Evolutionary conservation across 2,888 invertebrate species (phyloP), one percentile per base, ranked within the genome.

Genomic region (Caenorhabditis virilis): DNA sequence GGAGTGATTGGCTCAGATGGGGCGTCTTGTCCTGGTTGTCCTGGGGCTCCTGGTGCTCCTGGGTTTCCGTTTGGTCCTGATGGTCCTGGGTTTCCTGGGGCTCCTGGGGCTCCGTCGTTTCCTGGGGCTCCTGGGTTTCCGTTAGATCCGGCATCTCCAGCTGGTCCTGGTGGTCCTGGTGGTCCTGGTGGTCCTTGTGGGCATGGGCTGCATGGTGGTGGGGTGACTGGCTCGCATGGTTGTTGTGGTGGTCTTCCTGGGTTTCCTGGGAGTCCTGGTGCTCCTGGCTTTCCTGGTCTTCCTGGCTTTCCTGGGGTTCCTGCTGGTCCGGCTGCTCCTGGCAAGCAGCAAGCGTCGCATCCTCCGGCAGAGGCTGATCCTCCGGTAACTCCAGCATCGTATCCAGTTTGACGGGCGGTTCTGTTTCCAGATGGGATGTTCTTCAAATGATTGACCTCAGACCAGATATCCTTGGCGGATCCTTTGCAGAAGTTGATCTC

Each of bases 331-430:
- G 72, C 58, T 46, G 72, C 68, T 59, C 72, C 72, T 41, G 72
- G 72, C 23, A 79, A 61, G 62, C 79, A 79, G 67, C 79, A 79
- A 42, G 72, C 72, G 41, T 72, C 74, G 56, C 79, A 79, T 18
- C 65, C 69, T 52, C 64, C 64, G 26, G 56, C 66, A 26, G 58
- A 55, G 36, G 55, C 63, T 27, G 56, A 41, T 54, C 59, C 63
- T 60, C 69, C 69, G 43, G 45, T 51, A 23, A 64, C 67, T 53
- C 60, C 70, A 30, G 60, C 61, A 33, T 64, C 64, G 36, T 71
- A 71, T 43, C 72, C 72, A 27, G 72, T 63, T 53, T 75, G 75
- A 71, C 75, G 75, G 62, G 75, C 71, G 53, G 75, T 75, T 51
- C 75, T 53, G 69, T 75, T 75, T 41, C 61, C 59, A 48, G 69